A percentile compares a stretch with the other conserved stretches of the same genome.
These are phyloP conservation scores for Columba livia DNA, from an alignment of 2,113 vertebrate genomes.

Conservation along the genomic window DNA sequence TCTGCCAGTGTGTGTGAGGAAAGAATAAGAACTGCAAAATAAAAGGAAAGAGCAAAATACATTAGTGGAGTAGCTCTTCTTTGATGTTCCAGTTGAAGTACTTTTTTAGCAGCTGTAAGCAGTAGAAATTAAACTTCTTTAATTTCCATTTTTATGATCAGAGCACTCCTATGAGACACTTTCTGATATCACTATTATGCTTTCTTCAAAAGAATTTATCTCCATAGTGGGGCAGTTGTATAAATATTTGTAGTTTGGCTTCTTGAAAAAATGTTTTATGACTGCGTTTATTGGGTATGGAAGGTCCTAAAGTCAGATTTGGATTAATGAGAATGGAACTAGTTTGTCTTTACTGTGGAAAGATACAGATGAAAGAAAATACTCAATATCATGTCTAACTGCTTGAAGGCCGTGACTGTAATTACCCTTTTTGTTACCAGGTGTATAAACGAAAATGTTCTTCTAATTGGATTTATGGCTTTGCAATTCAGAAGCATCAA, in stretches of 20 bases:
- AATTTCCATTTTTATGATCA: constrained; percentile 52
- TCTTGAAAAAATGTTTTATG: not conserved
- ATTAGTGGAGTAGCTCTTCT: not conserved
- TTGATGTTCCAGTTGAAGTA: constrained; percentile 49
- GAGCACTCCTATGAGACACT: constrained; percentile 23
- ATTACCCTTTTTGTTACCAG: not conserved
- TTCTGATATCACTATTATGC: constrained; percentile 9
- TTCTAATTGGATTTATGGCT: not conserved
- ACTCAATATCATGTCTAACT: not conserved
- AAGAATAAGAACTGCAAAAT: not conserved
- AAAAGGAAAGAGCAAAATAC: constrained; percentile 1
- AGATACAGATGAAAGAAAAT: not conserved
- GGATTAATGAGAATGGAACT: not conserved
- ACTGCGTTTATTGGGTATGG: not conserved
- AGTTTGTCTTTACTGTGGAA: not conserved
- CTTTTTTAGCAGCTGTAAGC: constrained; percentile 36
- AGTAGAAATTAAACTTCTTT: constrained; percentile 48
- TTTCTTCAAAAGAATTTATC: constrained; percentile 18
- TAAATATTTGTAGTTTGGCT: not conserved
- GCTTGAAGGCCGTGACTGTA: not conserved
- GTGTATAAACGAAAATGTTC: not conserved
- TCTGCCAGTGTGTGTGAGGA: not conserved
- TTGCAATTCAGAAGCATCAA: not conserved
- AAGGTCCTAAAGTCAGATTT: not conserved
- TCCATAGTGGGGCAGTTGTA: not conserved